These are phyloP conservation scores for Nycticebus coucang DNA, from an alignment of 2,113 vertebrate species.

Conservation along the genomic window DNA sequence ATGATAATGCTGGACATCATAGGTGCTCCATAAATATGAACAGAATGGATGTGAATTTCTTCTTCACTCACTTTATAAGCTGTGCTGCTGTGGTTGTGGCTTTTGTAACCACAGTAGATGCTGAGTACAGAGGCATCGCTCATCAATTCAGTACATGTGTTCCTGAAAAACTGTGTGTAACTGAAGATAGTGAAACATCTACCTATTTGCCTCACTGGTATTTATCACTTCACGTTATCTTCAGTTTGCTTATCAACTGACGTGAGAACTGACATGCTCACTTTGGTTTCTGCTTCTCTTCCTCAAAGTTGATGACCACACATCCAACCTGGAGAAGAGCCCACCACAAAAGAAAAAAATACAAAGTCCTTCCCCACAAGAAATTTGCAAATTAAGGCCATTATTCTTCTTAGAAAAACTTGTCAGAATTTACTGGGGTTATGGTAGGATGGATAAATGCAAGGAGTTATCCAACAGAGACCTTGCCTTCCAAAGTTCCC, in stretches of 20 bases:
- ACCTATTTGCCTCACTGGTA: background rate
- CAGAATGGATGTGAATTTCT: background rate
- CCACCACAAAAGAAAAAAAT: background rate
- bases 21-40: background rate
- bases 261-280: background rate
- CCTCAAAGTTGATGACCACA: background rate
- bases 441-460: background rate
- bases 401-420: background rate
- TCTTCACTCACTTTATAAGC: background rate
- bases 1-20: background rate
- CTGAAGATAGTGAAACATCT: background rate
- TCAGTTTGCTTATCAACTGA: background rate
- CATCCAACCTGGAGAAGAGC: background rate
- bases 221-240: background rate
- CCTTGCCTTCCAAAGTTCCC: background rate
- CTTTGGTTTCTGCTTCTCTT: background rate
- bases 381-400: background rate
- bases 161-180: background rate
- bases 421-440: background rate
- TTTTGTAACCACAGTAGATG: background rate
- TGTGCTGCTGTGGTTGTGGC: background rate
- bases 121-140: rapidly evolving
- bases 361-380: background rate
- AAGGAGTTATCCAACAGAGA: background rate
- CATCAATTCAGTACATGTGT: no score